A percentile compares a stretch with the other conserved stretches of the same genome.
phyloP scores from a whole-genome alignment of 2,113 vertebrate genomes.

The Dascyllus trimaculatus region DNA sequence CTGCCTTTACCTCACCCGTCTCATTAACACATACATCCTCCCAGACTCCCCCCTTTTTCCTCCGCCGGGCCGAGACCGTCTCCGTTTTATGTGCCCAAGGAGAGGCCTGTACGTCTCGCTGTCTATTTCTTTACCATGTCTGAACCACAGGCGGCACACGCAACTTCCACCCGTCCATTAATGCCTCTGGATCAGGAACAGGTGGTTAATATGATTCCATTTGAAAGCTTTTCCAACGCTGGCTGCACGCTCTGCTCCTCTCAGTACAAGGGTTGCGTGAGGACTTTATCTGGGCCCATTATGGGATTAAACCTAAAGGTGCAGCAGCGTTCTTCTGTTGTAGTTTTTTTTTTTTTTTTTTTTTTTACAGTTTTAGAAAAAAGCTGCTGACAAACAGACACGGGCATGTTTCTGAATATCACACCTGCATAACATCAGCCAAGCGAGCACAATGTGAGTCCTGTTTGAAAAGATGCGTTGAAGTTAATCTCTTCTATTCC shows the following conservation, averaged over 20 bases:
- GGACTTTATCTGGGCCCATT: conserved; percentile 42
- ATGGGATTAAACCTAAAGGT: conserved; percentile 16
- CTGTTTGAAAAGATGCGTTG: conserved; percentile 18
- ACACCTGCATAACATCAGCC: background rate
- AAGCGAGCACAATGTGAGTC: conserved; percentile 29
- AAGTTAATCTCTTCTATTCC: conserved; percentile 24
- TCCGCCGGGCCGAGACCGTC: conserved; percentile 46
- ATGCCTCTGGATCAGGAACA: conserved; percentile 76
- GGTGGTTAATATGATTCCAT: conserved; percentile 75
- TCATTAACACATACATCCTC: conserved; percentile 22
- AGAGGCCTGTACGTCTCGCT: conserved; percentile 27
- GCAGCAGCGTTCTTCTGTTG: background rate
- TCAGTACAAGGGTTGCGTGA: conserved; percentile 25
- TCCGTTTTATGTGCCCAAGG: conserved; percentile 61
- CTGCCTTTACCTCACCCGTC: conserved; percentile 10
- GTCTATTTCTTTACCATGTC: conserved; percentile 65
- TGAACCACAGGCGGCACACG: conserved; percentile 73
- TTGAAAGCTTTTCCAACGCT: conserved; percentile 54
- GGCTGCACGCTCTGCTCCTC: conserved; percentile 36
- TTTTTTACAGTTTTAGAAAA: background rate
- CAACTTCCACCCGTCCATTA: conserved; percentile 73
- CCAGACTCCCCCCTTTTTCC: background rate
- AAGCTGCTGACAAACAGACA: background rate
- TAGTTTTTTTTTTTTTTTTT: conserved; percentile 30
- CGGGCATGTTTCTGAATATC: conserved; percentile 13